Conservation (phyloP, 2,113 vertebrate genomes). For the Pseudorhombus dupliciocellatus region DNA sequence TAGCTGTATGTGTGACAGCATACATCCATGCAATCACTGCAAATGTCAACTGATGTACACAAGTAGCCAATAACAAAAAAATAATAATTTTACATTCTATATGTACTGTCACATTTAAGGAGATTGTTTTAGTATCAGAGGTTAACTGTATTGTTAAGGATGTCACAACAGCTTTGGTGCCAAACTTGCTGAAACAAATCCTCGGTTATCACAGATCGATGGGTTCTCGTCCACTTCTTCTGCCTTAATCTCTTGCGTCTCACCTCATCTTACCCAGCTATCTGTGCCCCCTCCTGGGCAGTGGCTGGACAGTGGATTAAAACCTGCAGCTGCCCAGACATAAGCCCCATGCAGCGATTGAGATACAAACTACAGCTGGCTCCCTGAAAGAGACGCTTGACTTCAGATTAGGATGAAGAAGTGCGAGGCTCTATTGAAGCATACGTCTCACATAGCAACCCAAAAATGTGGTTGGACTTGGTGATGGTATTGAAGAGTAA, state of each 20-base stretch:
- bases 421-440: conserved; percentile 25
- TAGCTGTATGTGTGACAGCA: neutral
- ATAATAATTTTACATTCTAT: neutral
- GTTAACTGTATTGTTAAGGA: neutral
- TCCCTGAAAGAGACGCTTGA: conserved; percentile 59
- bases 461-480: conserved; percentile 27
- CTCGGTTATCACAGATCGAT: conserved; percentile 54
- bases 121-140: neutral
- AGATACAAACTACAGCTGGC: conserved; percentile 60
- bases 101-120: neutral
- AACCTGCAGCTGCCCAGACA: conserved; percentile 53
- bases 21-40: neutral
- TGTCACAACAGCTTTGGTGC: neutral
- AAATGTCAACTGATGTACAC: neutral
- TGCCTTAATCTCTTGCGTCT: conserved; percentile 62
- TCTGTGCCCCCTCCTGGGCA: conserved; percentile 74
- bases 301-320: conserved; percentile 77
- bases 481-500: neutral
- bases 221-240: conserved; percentile 52
- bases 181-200: conserved; percentile 30
- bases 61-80: neutral
- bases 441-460: conserved; percentile 45
- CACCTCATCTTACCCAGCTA: conserved; percentile 66
- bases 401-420: conserved; percentile 64
- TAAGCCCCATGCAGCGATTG: conserved; percentile 66